phyloP scores from a whole-genome alignment of 1,140 invertebrate genomes.

The Mycetomoellerius zeteki region DNA sequence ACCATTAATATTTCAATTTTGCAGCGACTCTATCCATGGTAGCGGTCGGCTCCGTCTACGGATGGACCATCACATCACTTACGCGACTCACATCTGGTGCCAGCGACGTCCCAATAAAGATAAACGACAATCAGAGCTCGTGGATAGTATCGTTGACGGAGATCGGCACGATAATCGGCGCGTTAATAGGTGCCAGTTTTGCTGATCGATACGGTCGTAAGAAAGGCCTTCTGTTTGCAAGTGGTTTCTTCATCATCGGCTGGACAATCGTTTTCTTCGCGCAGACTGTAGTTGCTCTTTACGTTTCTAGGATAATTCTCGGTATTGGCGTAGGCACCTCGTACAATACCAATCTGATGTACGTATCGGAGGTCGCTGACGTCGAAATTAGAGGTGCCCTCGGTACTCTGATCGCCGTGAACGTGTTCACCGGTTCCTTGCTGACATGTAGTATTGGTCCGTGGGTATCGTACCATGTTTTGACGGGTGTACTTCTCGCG shows the following conservation, averaged over 20 bases:
- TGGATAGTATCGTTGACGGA: constrained; percentile 85
- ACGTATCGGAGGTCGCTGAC: constrained; percentile 90
- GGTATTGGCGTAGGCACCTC: constrained; percentile 91
- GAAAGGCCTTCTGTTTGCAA: constrained; percentile 89
- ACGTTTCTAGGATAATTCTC: constrained; percentile 88
- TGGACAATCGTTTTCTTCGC: constrained; percentile 90
- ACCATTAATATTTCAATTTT: constrained; percentile 49
- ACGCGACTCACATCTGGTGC: constrained; percentile 73
- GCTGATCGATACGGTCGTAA: constrained; percentile 90
- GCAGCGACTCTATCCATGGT: constrained; percentile 86
- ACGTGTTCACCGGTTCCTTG: constrained; percentile 90
- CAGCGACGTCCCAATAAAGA: constrained; percentile 76
- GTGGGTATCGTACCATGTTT: constrained; percentile 88
- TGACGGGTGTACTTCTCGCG: constrained; percentile 87
- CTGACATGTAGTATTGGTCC: constrained; percentile 91
- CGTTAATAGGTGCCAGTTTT: constrained; percentile 84
- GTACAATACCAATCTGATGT: constrained; percentile 91
- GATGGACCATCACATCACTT: constrained; percentile 83
- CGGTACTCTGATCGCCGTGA: constrained; percentile 90
- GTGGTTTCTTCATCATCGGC: constrained; percentile 89
- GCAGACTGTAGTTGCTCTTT: constrained; percentile 86
- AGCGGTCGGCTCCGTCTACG: constrained; percentile 84
- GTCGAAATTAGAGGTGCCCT: constrained; percentile 90
- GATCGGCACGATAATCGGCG: constrained; percentile 86
- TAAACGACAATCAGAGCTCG: constrained; percentile 80